Conservation (phyloP, 2,888 invertebrate species). For the Ferdinandea cuprea region DNA sequence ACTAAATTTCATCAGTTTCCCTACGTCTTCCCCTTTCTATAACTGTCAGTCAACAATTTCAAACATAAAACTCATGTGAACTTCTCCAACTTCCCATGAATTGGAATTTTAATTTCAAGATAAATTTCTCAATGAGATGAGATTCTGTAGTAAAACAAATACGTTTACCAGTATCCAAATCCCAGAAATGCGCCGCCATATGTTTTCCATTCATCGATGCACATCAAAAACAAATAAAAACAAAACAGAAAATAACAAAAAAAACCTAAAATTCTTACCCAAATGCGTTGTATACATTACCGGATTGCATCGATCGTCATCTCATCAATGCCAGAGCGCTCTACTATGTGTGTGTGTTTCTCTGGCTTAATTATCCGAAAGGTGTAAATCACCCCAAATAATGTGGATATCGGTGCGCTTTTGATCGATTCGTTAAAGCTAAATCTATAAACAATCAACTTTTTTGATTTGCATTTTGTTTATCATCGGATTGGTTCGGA, state of each 20-base stretch:
- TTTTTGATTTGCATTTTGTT: slow-evolving; percentile 50
- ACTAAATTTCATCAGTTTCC: too few relatives aligned
- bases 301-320: slow-evolving; percentile 45
- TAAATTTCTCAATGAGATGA: slow-evolving; percentile 19
- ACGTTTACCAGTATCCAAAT: not conserved
- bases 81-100: too few relatives aligned
- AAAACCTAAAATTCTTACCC: slow-evolving; percentile 2
- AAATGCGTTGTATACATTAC: slow-evolving; percentile 50
- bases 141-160: not conserved
- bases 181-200: slow-evolving; percentile 9
- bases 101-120: not conserved
- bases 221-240: slow-evolving; percentile 42
- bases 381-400: slow-evolving; percentile 43
- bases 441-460: slow-evolving; percentile 37
- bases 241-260: not conserved
- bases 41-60: too few relatives aligned
- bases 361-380: slow-evolving; percentile 17
- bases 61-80: too few relatives aligned
- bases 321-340: not conserved
- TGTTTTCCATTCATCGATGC: slow-evolving; percentile 35
- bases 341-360: slow-evolving; percentile 17
- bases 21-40: too few relatives aligned
- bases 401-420: slow-evolving; percentile 11
- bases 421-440: slow-evolving; percentile 40
- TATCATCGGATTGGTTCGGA: slow-evolving; percentile 27